These are phyloP conservation scores for Torymus auratus DNA, from an alignment of 2,888 invertebrate species.

Conservation along the genomic window DNA sequence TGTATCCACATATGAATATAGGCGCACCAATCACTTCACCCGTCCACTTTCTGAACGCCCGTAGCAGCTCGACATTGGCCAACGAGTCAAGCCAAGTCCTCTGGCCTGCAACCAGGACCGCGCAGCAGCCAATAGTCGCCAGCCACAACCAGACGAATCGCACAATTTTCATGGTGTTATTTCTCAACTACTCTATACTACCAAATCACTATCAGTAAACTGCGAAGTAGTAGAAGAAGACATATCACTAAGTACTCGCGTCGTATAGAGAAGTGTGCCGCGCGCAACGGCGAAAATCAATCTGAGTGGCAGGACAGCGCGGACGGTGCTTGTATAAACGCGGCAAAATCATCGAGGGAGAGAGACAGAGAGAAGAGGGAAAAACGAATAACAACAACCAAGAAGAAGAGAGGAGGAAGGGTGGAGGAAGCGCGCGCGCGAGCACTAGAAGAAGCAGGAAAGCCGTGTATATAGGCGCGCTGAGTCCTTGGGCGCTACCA, in stretches of 20 bases:
- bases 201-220: not conserved
- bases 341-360: not conserved
- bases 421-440: not conserved
- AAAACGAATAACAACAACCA: not conserved
- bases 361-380: constrained; percentile 1
- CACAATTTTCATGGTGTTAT: not conserved
- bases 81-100: constrained; percentile 64
- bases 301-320: constrained; percentile 19
- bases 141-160: constrained; percentile 17
- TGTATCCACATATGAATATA: no score
- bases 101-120: constrained; percentile 50
- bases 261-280: not conserved
- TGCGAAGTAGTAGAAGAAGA: not conserved
- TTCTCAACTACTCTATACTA: not conserved
- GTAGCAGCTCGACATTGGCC: constrained; percentile 59
- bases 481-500: not conserved
- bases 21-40: constrained; percentile 63
- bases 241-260: no score
- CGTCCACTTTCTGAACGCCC: constrained; percentile 59
- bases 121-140: constrained; percentile 4
- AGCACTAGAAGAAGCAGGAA: not conserved
- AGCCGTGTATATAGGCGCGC: not conserved
- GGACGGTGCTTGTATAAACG: not conserved
- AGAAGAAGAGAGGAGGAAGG: constrained; percentile 16
- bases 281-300: constrained; percentile 25